These are phyloP conservation scores for Lasius fuliginosus DNA, from an alignment of 2,888 invertebrate genomes.

Conservation along the genomic window DNA sequence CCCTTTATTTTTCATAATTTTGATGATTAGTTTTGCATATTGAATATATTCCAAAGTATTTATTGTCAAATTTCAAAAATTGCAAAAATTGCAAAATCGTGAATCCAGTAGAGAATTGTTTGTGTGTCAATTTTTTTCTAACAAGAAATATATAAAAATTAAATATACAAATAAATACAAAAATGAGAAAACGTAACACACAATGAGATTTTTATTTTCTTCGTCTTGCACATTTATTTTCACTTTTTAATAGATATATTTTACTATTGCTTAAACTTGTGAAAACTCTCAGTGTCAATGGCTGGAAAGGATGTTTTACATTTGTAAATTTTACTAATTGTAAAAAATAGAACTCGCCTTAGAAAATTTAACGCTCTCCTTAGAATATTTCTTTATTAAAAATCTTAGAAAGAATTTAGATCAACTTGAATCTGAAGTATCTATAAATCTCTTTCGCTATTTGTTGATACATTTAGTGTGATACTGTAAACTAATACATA, in stretches of 20 bases:
- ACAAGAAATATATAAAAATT: neutral
- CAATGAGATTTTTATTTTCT: neutral
- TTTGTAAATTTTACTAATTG: neutral
- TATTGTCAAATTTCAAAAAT: neutral
- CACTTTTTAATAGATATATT: too few relatives aligned
- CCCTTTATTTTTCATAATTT: neutral
- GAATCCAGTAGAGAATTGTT: neutral
- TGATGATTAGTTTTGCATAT: slow-evolving; percentile 8
- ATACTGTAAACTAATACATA: neutral
- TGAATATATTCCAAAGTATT: too few relatives aligned
- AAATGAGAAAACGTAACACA: neutral
- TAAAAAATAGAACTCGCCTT: neutral
- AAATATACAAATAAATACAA: neutral
- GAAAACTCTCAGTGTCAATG: neutral
- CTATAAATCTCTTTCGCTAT: neutral
- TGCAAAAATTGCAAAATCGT: neutral
- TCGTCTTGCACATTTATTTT: neutral
- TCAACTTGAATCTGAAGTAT: neutral
- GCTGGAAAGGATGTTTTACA: neutral
- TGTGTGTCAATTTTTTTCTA: neutral
- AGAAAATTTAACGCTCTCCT: neutral
- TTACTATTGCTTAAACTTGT: neutral
- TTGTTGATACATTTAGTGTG: neutral
- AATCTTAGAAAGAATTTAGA: neutral
- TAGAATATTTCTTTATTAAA: neutral